These are phyloP conservation scores for Styela plicata DNA, from an alignment of 23 tunicate genomes.

Conservation along the genomic window DNA sequence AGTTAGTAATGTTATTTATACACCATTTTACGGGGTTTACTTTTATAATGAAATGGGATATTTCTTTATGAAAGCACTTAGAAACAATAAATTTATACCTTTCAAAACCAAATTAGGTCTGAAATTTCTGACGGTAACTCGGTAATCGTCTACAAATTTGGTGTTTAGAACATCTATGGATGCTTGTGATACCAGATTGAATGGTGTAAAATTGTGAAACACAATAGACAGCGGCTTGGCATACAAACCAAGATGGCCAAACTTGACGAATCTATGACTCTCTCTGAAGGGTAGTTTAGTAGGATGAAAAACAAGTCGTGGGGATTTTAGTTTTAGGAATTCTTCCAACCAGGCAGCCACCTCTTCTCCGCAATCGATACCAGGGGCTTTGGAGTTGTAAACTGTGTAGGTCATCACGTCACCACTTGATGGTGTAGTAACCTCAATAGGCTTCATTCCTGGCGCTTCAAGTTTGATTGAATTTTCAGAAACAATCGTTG, in stretches of 20 bases:
- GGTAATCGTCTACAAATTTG: not conserved
- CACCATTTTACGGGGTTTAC: no score
- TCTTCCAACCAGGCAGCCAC: slow-evolving; percentile 46
- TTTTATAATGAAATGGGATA: no score
- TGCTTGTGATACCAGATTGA: slow-evolving; percentile 56
- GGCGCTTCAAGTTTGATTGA: not conserved
- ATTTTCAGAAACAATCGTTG: not conserved
- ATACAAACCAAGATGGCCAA: not conserved
- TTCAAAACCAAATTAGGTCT: no score
- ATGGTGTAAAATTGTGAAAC: slow-evolving; percentile 60
- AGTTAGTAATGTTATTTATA: no score
- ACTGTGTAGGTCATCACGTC: slow-evolving; percentile 1
- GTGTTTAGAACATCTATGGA: slow-evolving; percentile 45
- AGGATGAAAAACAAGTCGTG: slow-evolving; percentile 35
- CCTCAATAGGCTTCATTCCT: not conserved
- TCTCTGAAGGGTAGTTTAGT: not conserved
- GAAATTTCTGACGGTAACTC: not conserved
- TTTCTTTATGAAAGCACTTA: no score
- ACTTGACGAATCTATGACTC: not conserved
- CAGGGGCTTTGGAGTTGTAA: slow-evolving; percentile 37
- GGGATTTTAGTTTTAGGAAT: slow-evolving; percentile 6
- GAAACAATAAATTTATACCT: no score
- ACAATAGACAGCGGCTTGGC: not conserved
- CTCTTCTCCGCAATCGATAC: slow-evolving; percentile 68
- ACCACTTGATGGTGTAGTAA: not conserved